Conservation (phyloP, 2,797 vertebrate genomes). For the Novumbra hubbsi region DNA sequence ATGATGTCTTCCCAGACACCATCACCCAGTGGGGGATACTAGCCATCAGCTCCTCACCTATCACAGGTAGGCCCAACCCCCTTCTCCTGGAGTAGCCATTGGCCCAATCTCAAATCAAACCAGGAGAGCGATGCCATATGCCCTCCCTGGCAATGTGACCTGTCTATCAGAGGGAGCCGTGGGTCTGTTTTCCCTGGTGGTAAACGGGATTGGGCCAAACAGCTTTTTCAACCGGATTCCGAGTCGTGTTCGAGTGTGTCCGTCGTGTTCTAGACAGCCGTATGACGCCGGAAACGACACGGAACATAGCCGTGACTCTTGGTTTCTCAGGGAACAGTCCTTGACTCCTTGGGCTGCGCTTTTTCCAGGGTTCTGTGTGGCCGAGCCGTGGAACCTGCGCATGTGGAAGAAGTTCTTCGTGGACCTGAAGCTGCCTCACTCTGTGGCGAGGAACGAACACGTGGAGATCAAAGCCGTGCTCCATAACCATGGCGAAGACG, state of each 20-base stretch:
- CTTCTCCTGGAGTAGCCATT: background rate
- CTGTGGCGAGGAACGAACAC: slow-evolving; percentile 75
- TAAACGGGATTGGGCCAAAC: background rate
- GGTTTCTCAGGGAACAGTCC: background rate
- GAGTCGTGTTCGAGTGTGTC: background rate
- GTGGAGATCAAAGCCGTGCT: slow-evolving; percentile 75
- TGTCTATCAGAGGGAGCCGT: background rate
- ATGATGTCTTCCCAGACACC: slow-evolving; percentile 67
- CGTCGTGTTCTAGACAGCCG: no score
- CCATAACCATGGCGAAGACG: slow-evolving; percentile 62
- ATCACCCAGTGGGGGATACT: slow-evolving; percentile 82
- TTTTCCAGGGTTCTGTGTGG: slow-evolving; percentile 74
- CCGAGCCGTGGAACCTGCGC: slow-evolving; percentile 69
- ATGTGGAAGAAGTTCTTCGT: slow-evolving; percentile 70
- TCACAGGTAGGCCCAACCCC: slow-evolving; percentile 65
- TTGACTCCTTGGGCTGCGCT: background rate
- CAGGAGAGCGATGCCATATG: background rate
- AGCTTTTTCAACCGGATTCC: background rate
- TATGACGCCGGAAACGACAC: background rate
- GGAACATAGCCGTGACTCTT: background rate
- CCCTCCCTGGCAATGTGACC: background rate
- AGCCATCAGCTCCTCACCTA: slow-evolving; percentile 72
- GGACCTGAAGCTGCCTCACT: slow-evolving; percentile 74
- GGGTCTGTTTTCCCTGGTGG: background rate
- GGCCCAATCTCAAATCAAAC: background rate